Evolutionary conservation across 2,888 invertebrate species (phyloP).

Genomic region (Sinelater perroti): DNA sequence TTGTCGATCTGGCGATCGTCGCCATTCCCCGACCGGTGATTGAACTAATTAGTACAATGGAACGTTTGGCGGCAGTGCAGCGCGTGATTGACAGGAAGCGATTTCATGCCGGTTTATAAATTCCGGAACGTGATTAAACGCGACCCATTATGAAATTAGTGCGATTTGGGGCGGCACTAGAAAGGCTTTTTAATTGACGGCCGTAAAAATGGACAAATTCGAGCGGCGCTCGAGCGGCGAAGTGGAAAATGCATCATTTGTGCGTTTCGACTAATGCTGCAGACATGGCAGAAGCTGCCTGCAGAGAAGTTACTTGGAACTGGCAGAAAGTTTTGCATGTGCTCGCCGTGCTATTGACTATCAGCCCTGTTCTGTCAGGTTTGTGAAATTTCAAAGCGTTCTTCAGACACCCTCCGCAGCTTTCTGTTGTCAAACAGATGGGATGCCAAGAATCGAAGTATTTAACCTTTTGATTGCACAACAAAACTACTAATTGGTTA

Average conservation of each 20-base stretch:
- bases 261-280: conserved; percentile 4
- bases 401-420: not conserved
- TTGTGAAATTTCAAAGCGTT: conserved; percentile 9
- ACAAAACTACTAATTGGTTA: no score
- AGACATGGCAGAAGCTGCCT: conserved; percentile 13
- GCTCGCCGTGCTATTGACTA: conserved; percentile 15
- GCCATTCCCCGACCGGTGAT: conserved; percentile 8
- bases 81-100: conserved; percentile 31
- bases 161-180: conserved; percentile 16
- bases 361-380: conserved; percentile 23
- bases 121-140: conserved; percentile 25
- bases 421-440: no score
- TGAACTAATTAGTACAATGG: conserved; percentile 31
- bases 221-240: not conserved
- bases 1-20: not conserved
- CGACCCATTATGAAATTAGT: conserved; percentile 27
- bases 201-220: conserved; percentile 10
- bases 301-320: conserved; percentile 14
- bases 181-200: conserved; percentile 22
- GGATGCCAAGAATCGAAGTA: no score
- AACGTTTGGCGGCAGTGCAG: conserved; percentile 22
- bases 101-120: conserved; percentile 24
- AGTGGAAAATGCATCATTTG: conserved; percentile 14
- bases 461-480: no score
- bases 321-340: conserved; percentile 22